These are phyloP conservation scores for Sycophaga agraensis DNA, from an alignment of 1,140 invertebrate genomes.

Conservation along the genomic window DNA sequence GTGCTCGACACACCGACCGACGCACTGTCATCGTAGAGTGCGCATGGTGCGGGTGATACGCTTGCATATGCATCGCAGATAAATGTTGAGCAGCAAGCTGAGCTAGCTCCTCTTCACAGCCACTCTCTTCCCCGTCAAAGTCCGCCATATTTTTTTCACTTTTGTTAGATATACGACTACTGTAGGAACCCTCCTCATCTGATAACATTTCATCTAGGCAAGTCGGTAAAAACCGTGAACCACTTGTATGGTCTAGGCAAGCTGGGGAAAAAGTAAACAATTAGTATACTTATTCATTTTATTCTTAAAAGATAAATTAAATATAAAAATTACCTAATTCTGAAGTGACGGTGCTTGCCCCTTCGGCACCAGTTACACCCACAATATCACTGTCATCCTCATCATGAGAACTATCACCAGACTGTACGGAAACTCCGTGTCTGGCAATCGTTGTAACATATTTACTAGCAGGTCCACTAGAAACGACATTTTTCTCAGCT, in stretches of 20 bases:
- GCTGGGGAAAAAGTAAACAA: neutral
- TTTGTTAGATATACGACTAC: constrained; percentile 86
- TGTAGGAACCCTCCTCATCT: constrained; percentile 78
- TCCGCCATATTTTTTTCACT: constrained; percentile 95
- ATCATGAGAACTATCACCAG: constrained; percentile 51
- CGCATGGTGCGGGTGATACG: constrained; percentile 49
- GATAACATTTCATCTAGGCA: constrained; percentile 67
- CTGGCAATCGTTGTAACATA: constrained; percentile 33
- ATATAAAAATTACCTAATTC: constrained; percentile 53
- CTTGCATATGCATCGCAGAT: constrained; percentile 55
- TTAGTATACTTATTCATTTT: constrained; percentile 23
- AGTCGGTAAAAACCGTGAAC: constrained; percentile 46
- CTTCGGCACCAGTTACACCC: constrained; percentile 43
- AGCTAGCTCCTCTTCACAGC: constrained; percentile 83
- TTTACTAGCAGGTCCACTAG: neutral
- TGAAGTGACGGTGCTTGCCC: constrained; percentile 54
- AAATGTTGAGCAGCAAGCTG: constrained; percentile 67
- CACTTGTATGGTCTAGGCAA: constrained; percentile 24
- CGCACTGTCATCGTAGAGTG: constrained; percentile 44
- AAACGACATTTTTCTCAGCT: constrained; percentile 32
- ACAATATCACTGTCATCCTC: constrained; percentile 54
- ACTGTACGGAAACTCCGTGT: constrained; percentile 42
- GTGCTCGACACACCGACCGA: constrained; percentile 44
- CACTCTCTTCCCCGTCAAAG: constrained; percentile 90
- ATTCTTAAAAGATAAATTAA: too few relatives aligned